These are phyloP conservation scores for Brenthis daphne DNA, from an alignment of 2,888 invertebrate genomes.

Conservation along the genomic window DNA sequence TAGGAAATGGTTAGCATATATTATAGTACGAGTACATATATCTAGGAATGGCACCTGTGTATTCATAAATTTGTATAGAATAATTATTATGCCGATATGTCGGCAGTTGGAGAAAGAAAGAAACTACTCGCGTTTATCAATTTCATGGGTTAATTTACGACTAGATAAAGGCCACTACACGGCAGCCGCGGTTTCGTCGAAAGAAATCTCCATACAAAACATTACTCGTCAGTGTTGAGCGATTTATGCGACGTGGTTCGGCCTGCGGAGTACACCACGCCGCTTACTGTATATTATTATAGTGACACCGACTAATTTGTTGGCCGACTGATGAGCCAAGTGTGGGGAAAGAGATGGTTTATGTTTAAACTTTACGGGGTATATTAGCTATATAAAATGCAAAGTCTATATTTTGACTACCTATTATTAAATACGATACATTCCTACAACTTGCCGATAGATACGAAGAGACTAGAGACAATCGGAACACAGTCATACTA, in stretches of 20 bases:
- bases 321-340: conserved; percentile 78
- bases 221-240: conserved; percentile 76
- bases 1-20: neutral
- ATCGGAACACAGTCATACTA: neutral
- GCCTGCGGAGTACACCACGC: conserved; percentile 63
- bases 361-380: conserved; percentile 61
- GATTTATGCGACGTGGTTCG: conserved; percentile 77
- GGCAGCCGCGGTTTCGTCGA: conserved; percentile 68
- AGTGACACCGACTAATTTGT: conserved; percentile 81
- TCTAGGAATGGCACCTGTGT: conserved; percentile 21
- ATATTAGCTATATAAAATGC: conserved; percentile 56
- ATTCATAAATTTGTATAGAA: conserved; percentile 42
- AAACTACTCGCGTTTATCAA: conserved; percentile 61
- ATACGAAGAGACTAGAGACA: neutral
- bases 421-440: neutral
- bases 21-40: neutral
- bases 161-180: conserved; percentile 77
- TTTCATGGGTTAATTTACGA: conserved; percentile 75
- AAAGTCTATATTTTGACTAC: conserved; percentile 39
- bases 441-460: neutral
- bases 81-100: conserved; percentile 46
- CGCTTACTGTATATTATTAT: conserved; percentile 80
- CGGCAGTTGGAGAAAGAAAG: conserved; percentile 42
- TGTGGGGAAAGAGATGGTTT: conserved; percentile 72
- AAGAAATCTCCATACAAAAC: conserved; percentile 83